Evolutionary conservation across 2,113 vertebrate genomes (phyloP).

Genomic region (human): GRCh38 chr7:48704501-48705000

Average conservation of each 20-base stretch:
- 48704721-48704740: rapidly evolving
- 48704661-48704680: neutral
- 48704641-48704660: neutral
- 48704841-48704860: neutral
- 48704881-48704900: rapidly evolving
- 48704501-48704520: neutral
- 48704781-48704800: neutral
- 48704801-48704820: rapidly evolving
- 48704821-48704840: neutral
- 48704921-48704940: neutral
- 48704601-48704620: neutral
- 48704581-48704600: neutral
- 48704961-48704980: neutral
- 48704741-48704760: rapidly evolving
- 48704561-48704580: neutral
- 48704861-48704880: neutral
- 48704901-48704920: neutral
- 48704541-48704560: neutral
- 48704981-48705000: rapidly evolving
- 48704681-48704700: neutral
- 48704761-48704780: neutral
- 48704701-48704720: neutral
- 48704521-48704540: neutral
- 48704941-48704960: rapidly evolving
- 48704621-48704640: neutral